phyloP scores from a whole-genome alignment of 2,113 vertebrate species.

The Megaceryle torquata region DNA sequence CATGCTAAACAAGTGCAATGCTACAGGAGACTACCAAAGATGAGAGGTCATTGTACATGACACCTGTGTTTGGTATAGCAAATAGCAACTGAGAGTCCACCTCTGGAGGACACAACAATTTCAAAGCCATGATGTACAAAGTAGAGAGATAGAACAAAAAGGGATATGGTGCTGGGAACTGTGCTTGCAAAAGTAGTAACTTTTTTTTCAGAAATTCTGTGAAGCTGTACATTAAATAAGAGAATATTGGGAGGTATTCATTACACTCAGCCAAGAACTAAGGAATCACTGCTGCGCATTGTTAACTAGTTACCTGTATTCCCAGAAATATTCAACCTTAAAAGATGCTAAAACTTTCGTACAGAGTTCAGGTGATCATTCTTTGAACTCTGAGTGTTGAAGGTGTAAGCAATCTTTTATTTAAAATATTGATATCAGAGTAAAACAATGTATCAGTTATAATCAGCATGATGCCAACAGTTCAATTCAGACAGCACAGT shows the following conservation, averaged over 20 bases:
- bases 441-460: neutral
- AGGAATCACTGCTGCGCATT: neutral
- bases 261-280: neutral
- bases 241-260: neutral
- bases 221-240: neutral
- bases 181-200: neutral
- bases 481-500: neutral
- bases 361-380: neutral
- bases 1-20: neutral
- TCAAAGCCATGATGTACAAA: fast-evolving
- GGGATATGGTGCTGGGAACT: neutral
- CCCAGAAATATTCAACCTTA: neutral
- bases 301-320: neutral
- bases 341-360: neutral
- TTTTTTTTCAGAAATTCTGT: neutral
- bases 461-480: fast-evolving
- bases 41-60: fast-evolving
- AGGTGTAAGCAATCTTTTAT: neutral
- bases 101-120: neutral
- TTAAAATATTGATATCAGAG: neutral
- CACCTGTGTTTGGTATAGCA: neutral
- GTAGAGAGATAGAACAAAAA: fast-evolving
- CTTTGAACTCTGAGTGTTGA: neutral
- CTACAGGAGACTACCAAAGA: neutral
- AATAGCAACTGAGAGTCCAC: neutral